Evolutionary conservation across 1,140 invertebrate species (phyloP), one percentile per base, ranked within the genome.

Genomic region (Zaprionus africanus): DNA sequence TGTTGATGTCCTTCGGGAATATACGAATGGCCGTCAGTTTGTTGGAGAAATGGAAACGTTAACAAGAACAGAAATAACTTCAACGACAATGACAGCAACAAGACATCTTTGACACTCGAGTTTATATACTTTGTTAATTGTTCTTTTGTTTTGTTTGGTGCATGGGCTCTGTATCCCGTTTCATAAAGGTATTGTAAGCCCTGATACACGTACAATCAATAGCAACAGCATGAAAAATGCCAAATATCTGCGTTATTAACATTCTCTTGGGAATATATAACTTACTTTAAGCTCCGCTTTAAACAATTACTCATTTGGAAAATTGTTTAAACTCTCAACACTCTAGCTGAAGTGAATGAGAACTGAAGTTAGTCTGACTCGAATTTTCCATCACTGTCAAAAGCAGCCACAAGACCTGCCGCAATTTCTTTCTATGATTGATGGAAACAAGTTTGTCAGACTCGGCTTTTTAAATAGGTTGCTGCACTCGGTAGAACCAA

Each of bases 41-140:
- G 15, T 57, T 88, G 31, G 34, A 88, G 24, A 31, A 81, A 15
- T 90, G 85, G 84, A 71, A 73, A 15, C 80, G 54, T 19, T 81
- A 53, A 11, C 36, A 12, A 60, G 7, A 26, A 63, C 22, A 51
- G 36, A 5, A 34, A 59, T 7, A 26, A 51, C 36, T 54, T 12
- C 68, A 41, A 19, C 15, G 15, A 41, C 17, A 51, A 22, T 1
- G 12, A 24, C 4, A 51, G 19, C 46, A 51, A 51, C 46, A 19
- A 22, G 19, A 22, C 13, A 22, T 51, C 46, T 24, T 58, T 31
- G 15, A 63, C 46, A 11, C 6, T 2, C 15, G 6, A n/a, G 38
- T 51, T 31, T 46, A 41, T 59, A 22, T 58, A 38, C 46, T 70
- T 69, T 31, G 26, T 17, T 13, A 36, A 26, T 5, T 6, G 4